A percentile compares a stretch with the other conserved stretches of the same genome.
Conservation (phyloP, 2,113 vertebrate species). For the Aythya baeri region DNA sequence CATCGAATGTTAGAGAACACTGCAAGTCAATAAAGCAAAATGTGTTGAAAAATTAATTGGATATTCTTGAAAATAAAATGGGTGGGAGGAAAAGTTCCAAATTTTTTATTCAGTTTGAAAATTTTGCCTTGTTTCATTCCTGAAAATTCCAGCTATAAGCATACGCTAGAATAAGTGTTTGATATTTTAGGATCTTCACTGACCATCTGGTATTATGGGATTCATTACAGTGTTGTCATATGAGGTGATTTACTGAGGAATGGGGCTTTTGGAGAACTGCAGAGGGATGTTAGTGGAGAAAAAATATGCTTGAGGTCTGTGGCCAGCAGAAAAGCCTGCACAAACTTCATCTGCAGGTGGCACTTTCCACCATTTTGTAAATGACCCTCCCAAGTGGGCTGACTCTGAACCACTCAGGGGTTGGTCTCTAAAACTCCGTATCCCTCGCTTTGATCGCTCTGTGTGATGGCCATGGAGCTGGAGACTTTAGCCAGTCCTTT, state of each 20-base stretch:
- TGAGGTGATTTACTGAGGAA: not conserved
- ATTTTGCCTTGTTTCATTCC: not conserved
- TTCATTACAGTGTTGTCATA: accelerated
- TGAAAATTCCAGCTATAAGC: not conserved
- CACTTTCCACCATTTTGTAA: not conserved
- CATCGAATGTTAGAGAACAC: not conserved
- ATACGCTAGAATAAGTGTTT: not conserved
- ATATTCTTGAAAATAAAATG: not conserved
- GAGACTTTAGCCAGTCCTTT: not conserved
- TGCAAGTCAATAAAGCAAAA: not conserved
- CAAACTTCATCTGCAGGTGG: not conserved
- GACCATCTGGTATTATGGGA: not conserved
- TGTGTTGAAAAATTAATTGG: not conserved
- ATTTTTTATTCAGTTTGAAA: not conserved
- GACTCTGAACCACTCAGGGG: not conserved
- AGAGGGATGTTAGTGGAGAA: not conserved
- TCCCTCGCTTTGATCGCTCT: accelerated
- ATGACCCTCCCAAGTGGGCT: not conserved
- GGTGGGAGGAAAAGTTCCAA: not conserved
- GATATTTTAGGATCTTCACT: not conserved
- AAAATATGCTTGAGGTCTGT: not conserved
- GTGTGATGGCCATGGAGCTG: accelerated
- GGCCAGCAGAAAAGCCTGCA: not conserved
- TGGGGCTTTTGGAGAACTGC: not conserved
- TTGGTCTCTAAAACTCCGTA: accelerated